phyloP scores from a whole-genome alignment of 2,888 invertebrate species.

The Rotaria socialis region DNA sequence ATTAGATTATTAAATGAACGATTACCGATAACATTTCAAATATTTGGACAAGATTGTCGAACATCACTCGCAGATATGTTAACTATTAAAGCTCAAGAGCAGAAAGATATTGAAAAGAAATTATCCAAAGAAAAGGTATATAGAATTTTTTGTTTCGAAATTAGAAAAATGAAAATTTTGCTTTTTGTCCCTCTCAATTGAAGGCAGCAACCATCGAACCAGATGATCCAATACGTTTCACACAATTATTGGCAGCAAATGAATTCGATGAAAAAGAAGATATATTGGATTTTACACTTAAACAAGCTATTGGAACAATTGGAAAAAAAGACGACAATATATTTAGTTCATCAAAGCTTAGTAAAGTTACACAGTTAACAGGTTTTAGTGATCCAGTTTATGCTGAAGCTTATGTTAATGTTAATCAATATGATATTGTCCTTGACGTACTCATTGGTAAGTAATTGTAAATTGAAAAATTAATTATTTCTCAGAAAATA shows the following conservation, averaged over 20 bases:
- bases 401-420: slow-evolving; percentile 98
- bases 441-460: slow-evolving; percentile 79
- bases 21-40: slow-evolving; percentile 67
- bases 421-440: slow-evolving; percentile 83
- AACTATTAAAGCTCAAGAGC: slow-evolving; percentile 36
- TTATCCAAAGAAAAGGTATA: neutral
- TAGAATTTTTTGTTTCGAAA: slow-evolving; percentile 59
- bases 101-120: slow-evolving; percentile 17
- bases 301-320: slow-evolving; percentile 71
- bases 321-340: slow-evolving; percentile 61
- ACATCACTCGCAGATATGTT: slow-evolving; percentile 75
- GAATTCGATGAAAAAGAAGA: slow-evolving; percentile 68
- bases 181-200: too few species aligned
- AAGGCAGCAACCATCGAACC: slow-evolving; percentile 69
- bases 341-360: slow-evolving; percentile 63
- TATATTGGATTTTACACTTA: slow-evolving; percentile 87
- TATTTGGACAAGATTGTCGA: slow-evolving; percentile 73
- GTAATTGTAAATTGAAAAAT: slow-evolving; percentile 61
- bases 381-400: slow-evolving; percentile 99
- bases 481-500: too few species aligned
- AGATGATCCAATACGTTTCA: slow-evolving; percentile 78
- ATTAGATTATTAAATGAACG: slow-evolving; percentile 63
- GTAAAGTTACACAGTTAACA: slow-evolving; percentile 82
- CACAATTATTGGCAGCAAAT: slow-evolving; percentile 68
- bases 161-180: slow-evolving; percentile 64